phyloP scores from a whole-genome alignment of 2,888 invertebrate species.

The Heliothis peltigera region DNA sequence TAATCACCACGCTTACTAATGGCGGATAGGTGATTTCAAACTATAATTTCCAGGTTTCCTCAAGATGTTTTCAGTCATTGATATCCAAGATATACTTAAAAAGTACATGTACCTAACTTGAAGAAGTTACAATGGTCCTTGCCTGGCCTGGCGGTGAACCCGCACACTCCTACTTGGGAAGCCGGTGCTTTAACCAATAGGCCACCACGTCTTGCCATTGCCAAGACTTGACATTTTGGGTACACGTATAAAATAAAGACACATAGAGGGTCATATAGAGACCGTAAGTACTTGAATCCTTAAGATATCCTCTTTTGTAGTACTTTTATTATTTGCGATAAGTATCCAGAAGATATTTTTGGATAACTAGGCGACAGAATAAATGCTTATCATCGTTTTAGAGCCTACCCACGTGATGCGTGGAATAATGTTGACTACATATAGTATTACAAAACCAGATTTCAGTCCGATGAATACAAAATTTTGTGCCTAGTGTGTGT shows the following conservation, averaged over 20 bases:
- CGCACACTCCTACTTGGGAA: no score
- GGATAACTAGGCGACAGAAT: constrained; percentile 51
- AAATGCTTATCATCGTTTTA: constrained; percentile 52
- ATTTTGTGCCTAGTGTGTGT: constrained; percentile 23
- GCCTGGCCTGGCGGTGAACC: no score
- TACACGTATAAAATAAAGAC: background rate
- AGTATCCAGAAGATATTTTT: constrained; percentile 51
- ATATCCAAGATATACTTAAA: no score
- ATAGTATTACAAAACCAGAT: constrained; percentile 54
- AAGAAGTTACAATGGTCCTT: no score
- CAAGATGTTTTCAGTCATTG: no score
- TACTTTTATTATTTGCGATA: constrained; percentile 55
- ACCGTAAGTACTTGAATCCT: constrained; percentile 29
- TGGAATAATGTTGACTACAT: constrained; percentile 52
- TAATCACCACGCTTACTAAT: no score
- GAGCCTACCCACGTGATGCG: constrained; percentile 52
- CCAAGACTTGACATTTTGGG: background rate
- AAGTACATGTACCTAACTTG: no score
- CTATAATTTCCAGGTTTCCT: no score
- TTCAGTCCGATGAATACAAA: constrained; percentile 61
- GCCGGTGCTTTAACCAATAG: no score
- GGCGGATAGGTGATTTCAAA: no score
- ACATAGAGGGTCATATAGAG: constrained; percentile 7
- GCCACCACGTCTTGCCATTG: no score
- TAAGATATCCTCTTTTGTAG: constrained; percentile 44